Conservation (phyloP, 2,797 vertebrate species). For the Leuciscus waleckii region DNA sequence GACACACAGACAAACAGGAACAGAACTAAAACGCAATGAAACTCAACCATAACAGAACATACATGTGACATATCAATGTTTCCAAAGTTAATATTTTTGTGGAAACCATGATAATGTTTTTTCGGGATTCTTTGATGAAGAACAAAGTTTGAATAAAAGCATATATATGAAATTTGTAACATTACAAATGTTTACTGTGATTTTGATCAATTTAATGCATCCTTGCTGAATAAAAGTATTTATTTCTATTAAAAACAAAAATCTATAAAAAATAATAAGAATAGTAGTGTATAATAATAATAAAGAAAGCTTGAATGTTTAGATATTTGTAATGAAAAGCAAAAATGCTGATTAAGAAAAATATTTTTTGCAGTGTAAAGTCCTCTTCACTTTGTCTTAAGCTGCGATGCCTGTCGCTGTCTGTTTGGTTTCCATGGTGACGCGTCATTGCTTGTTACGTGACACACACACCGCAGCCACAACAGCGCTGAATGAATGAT, state of each 20-base stretch:
- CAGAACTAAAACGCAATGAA: background rate
- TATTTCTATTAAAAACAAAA: background rate
- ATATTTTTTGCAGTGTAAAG: constrained; percentile 1
- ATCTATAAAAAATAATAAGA: background rate
- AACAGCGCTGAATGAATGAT: too few relatives aligned
- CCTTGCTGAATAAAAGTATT: background rate
- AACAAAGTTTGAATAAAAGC: background rate
- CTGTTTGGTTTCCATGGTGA: too few relatives aligned
- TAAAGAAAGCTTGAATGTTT: background rate
- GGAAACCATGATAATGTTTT: background rate
- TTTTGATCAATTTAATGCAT: background rate
- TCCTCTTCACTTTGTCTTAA: background rate
- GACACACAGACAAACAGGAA: background rate
- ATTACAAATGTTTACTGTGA: background rate
- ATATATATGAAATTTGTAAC: background rate
- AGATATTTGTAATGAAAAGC: background rate
- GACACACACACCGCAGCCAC: too few relatives aligned
- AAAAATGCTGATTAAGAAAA: background rate
- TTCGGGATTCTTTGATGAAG: background rate
- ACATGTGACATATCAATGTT: background rate
- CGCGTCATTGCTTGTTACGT: too few relatives aligned
- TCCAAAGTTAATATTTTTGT: background rate
- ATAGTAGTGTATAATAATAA: background rate
- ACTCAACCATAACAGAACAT: background rate
- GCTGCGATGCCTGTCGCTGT: constrained; percentile 8